These are phyloP conservation scores for Lasioglossum albipes DNA, from an alignment of 1,140 invertebrate genomes.

Conservation along the genomic window DNA sequence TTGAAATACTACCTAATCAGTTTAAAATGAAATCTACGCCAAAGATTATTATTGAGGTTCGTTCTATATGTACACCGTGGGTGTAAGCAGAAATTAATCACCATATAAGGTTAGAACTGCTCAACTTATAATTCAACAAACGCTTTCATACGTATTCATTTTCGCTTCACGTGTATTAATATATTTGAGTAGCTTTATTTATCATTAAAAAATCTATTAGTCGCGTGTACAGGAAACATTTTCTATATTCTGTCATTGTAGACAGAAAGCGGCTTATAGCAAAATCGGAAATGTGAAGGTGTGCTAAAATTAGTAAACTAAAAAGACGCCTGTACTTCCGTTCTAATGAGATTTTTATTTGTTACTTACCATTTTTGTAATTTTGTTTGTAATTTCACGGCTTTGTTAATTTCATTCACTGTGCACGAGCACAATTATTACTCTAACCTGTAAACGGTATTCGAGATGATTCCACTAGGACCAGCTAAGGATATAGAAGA, in stretches of 20 bases:
- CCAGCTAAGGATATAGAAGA: too few species aligned
- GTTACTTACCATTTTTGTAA: conserved; percentile 33
- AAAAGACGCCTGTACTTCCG: background rate
- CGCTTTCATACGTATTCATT: background rate
- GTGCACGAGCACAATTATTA: conserved; percentile 6
- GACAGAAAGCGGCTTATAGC: background rate
- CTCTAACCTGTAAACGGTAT: conserved; percentile 31
- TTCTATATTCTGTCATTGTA: background rate
- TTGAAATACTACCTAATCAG: background rate
- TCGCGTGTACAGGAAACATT: background rate
- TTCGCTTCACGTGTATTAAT: too few species aligned
- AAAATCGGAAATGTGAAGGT: background rate
- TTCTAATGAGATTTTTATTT: background rate
- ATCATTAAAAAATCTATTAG: background rate
- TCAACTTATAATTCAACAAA: background rate
- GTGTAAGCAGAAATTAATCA: conserved; percentile 49
- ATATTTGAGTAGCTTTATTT: background rate
- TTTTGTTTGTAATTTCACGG: background rate
- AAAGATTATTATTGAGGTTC: background rate
- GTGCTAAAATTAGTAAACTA: background rate
- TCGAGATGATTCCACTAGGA: conserved; percentile 37
- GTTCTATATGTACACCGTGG: conserved; percentile 5
- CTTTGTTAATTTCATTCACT: conserved; percentile 25
- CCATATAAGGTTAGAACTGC: conserved; percentile 73
- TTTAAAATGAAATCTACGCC: background rate